phyloP scores from a whole-genome alignment of 2,888 invertebrate genomes.

The Anaspis maculata region DNA sequence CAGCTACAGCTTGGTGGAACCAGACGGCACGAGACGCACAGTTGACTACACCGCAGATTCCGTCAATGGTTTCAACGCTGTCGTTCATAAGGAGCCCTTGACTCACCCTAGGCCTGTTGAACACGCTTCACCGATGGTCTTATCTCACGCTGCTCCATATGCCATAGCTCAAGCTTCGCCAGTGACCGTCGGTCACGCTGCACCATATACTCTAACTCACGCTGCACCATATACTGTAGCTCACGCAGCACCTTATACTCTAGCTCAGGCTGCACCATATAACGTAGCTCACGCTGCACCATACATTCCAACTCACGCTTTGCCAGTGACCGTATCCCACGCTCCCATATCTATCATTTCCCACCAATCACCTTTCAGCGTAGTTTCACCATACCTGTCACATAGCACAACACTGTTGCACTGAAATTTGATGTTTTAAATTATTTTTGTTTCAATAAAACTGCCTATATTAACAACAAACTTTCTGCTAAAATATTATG shows the following conservation, averaged over 20 bases:
- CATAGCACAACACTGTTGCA: constrained; percentile 9
- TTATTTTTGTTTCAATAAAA: too few relatives aligned
- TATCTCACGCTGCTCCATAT: constrained; percentile 13
- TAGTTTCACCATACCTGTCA: constrained; percentile 1
- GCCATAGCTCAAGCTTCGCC: constrained; percentile 20
- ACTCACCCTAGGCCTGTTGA: constrained; percentile 19
- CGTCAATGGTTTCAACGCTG: constrained; percentile 53
- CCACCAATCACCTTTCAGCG: too few relatives aligned
- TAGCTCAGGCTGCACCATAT: constrained; percentile 39
- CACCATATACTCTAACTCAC: constrained; percentile 9
- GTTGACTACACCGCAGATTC: constrained; percentile 51
- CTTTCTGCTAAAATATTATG: too few relatives aligned
- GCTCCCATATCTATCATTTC: constrained; percentile 16
- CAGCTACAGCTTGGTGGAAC: constrained; percentile 45
- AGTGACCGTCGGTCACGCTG: constrained; percentile 14
- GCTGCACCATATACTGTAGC: constrained; percentile 19
- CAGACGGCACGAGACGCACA: constrained; percentile 45
- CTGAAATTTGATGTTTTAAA: too few relatives aligned
- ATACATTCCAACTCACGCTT: too few relatives aligned
- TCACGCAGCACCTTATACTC: constrained; percentile 21
- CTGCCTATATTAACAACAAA: too few relatives aligned
- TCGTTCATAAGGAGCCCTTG: constrained; percentile 47
- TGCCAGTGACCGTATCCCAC: too few relatives aligned
- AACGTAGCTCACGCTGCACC: constrained; percentile 22
- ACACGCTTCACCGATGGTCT: too few relatives aligned